Evolutionary conservation across 2,113 vertebrate genomes (phyloP), one percentile per base, ranked within the genome.

Genomic region (Salvator merianae): DNA sequence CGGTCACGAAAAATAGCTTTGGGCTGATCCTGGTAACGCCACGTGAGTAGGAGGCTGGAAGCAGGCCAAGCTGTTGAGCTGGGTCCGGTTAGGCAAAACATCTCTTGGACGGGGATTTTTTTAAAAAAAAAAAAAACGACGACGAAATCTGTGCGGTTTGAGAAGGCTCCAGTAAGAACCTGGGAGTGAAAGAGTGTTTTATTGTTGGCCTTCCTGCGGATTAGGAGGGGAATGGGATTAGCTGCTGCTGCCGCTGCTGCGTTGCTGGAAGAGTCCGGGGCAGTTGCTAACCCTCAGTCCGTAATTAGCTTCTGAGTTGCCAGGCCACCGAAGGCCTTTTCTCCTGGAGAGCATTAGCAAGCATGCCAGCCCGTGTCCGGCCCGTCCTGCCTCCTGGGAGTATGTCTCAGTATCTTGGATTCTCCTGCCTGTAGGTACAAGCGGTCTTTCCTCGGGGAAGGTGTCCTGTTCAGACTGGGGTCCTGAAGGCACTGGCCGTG

Each of bases 401-500:
- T 0, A 13, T 74, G 7, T 50, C 73, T 62, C 0, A 76, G 0
- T 65, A 34, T 82, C 59, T 89, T 0, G 0, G 86, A 28, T 12
- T 92, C 86, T 3, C 82, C 84, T 87, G 72, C 89, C 90, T 93
- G 94, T 88, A 94, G 75, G 93, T 93, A 94, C 85, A 38, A 77
- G 84, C 10, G 0, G 0, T 32, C 79, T 47, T 3, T 0, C 2
- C 30, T 0, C 70, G 78, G 82, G 1, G 74, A 9, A 9, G 12
- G 8, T 0, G 38, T 9, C 34, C 14, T 71, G 50, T 24, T 28
- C 28, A 22, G 36, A 70, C 22, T 2, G 30, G 13, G 14, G 40
- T 2, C 30, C 26, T 7, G 53, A 4, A 47, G 73, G 66, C 43
- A 36, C 65, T 13, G 8, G 62, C 0, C 55, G 1, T 70, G 30